These are phyloP conservation scores for Phenganax stokvisi DNA, from an alignment of 92 coral and sea anemone species.

Conservation along the genomic window DNA sequence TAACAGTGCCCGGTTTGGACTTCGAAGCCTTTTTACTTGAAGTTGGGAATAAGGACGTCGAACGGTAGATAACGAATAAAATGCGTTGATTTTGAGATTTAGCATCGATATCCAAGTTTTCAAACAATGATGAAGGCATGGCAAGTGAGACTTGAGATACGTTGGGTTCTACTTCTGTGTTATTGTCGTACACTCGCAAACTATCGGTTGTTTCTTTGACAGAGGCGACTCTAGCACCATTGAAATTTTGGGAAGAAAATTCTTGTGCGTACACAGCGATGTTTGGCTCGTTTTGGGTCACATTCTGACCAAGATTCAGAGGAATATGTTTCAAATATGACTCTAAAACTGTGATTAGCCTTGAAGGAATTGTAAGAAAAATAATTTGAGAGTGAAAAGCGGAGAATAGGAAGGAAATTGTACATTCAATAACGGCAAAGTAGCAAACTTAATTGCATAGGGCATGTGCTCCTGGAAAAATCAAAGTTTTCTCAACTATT, in stretches of 20 bases:
- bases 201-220: neutral
- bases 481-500: neutral
- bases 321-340: slow-evolving; percentile 60
- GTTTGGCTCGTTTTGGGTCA: neutral
- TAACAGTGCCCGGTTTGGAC: too few species aligned
- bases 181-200: slow-evolving; percentile 7
- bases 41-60: slow-evolving; percentile 66
- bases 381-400: neutral
- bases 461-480: too few species aligned
- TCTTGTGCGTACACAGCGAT: slow-evolving; percentile 13
- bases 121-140: slow-evolving; percentile 51
- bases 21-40: neutral
- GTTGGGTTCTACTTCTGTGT: neutral
- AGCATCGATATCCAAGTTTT: slow-evolving; percentile 26
- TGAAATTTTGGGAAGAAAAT: neutral
- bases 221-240: slow-evolving; percentile 26
- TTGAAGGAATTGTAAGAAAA: neutral
- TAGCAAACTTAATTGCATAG: too few species aligned
- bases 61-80: slow-evolving; percentile 63
- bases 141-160: slow-evolving; percentile 51
- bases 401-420: neutral
- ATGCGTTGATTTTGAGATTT: slow-evolving; percentile 46
- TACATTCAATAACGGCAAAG: neutral
- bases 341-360: slow-evolving; percentile 46
- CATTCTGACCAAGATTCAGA: neutral